Evolutionary conservation across 35 echinoderm and acorn worm species (phyloP), one percentile per base, ranked within the genome.

Genomic region (Chiridota heheva): DNA sequence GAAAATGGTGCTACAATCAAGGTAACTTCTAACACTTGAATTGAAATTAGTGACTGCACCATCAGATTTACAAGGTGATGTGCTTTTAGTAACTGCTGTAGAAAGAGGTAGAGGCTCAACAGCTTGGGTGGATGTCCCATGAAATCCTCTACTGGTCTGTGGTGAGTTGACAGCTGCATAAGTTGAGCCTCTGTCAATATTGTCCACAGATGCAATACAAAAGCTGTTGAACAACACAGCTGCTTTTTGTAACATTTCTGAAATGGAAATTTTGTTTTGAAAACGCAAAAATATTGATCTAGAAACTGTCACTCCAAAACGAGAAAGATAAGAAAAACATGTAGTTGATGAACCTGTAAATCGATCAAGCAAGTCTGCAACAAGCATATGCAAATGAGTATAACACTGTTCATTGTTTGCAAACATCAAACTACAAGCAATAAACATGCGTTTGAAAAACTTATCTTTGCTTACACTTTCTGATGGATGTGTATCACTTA

Each of bases 91-190:
- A n/a, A n/a, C n/a, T n/a, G 15, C 33, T 46, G 63, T 42, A 34
- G 84, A 76, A 13, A 39, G 0, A 44, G 71, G 71, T 17, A 65
- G 31, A 8, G 84, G 84, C 33, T 86, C 84, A 5, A 86, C 72
- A 55, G 84, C 84, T 59, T 86, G 84, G 7, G 78, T 39, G 36
- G 84, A 86, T 25, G 84, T 86, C 2, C 84, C 84, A 77, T 86
- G 69, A 53, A 86, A 86, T 1, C 84, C 84, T 44, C 84, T 75
- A 27, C 47, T 40, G 35, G 60, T 40, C 7, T 65, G 35, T 16
- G 31, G 46, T 10, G 57, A 71, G 13, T 30, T 43, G 5, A 86
- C 84, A 66, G 71, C 26, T 12, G 71, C 36, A 53, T 77, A 86
- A 16, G 55, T 64, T 24, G 37, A 20, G 32, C 58, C 59, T 17